Base-by-base conservation (phyloP, 2,888 invertebrate species). In the Nomada goodeniana region DNA sequence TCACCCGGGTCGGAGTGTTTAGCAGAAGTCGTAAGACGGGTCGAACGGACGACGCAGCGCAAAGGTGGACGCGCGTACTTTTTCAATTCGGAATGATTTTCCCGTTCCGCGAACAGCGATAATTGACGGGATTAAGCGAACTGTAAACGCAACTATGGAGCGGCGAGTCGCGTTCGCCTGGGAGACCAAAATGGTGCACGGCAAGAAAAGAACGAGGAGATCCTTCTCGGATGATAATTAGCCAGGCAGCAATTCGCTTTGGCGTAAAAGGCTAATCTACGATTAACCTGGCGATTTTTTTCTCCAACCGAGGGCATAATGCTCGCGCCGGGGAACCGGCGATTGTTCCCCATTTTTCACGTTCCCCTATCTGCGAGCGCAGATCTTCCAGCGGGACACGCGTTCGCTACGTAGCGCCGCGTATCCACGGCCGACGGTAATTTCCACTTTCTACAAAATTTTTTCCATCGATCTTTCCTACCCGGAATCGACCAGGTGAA, bases 221-320 rank as follows among this genome's bases (percentile, higher is more conserved):
- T 82, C 76, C 75, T 82, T 80, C 75, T 55, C 44, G 53, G 80
- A 72, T 72, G 80, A 80, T 82, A 82, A 82, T 82, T 82, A 82
- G 20, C 75, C 64, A 18, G 44, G 63, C 57, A 80, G 68, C 80
- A 67, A 75, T 68, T 81, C 82, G 72, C 77, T 82, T 81, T 75
- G 36, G 68, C 83, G 65, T 74, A 74, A 82, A 77, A 78, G 83
- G 77, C 74, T 81, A 81, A 83, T 81, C 71, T 42, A 60, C 83
- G 74, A 83, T 83, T 83, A 83, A 83, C 81, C 81, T 44, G 23
- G 59, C 67, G 15, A 72, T 75, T 77, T 74, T 81, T 83, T 68
- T 26, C 20, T 67, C 55, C 23, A 1, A 3, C 20, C 50, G 36
- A 57, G 4, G 4, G 5, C 20, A 52, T 61, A 61, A 53, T 67